Percentiles rank a stretch among this genome's conserved stretches.
These are phyloP conservation scores for Parapsyche elsis DNA, from an alignment of 1,140 invertebrate species.

Conservation along the genomic window DNA sequence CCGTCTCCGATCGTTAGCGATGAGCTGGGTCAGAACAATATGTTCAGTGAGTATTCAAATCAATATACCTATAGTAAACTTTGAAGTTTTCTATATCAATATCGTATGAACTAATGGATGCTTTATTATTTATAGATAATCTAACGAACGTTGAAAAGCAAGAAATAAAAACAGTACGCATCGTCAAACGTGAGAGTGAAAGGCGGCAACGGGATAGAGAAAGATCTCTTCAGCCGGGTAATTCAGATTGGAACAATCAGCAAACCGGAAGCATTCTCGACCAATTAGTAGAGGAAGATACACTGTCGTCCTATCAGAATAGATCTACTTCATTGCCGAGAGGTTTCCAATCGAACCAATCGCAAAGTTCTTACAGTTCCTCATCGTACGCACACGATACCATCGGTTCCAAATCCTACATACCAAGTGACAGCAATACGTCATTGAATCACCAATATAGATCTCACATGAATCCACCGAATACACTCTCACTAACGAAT, in stretches of 20 bases:
- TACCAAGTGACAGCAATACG: slow-evolving; percentile 37
- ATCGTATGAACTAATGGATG: not conserved
- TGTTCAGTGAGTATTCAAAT: slow-evolving; percentile 61
- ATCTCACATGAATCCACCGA: slow-evolving; percentile 50
- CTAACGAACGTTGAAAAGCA: slow-evolving; percentile 84
- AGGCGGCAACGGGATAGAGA: slow-evolving; percentile 81
- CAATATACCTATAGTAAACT: not conserved
- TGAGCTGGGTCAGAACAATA: slow-evolving; percentile 64
- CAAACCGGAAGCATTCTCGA: slow-evolving; percentile 63
- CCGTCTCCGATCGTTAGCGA: slow-evolving; percentile 64
- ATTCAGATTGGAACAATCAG: slow-evolving; percentile 61
- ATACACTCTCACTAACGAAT: slow-evolving; percentile 53
- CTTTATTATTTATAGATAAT: slow-evolving; percentile 69
- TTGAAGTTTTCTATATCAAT: no score
- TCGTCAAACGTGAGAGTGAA: slow-evolving; percentile 92
- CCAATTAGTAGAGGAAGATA: slow-evolving; percentile 70
- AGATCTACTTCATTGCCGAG: slow-evolving; percentile 62
- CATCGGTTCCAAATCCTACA: slow-evolving; percentile 40
- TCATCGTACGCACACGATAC: slow-evolving; percentile 53
- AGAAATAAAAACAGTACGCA: slow-evolving; percentile 92
- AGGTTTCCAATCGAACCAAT: slow-evolving; percentile 56
- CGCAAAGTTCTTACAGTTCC: slow-evolving; percentile 61
- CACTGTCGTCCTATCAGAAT: slow-evolving; percentile 61
- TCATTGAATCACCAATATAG: slow-evolving; percentile 32
- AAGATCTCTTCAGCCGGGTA: slow-evolving; percentile 64